phyloP scores from a whole-genome alignment of 2,888 invertebrate genomes.

The Tetrapedia diversipes region DNA sequence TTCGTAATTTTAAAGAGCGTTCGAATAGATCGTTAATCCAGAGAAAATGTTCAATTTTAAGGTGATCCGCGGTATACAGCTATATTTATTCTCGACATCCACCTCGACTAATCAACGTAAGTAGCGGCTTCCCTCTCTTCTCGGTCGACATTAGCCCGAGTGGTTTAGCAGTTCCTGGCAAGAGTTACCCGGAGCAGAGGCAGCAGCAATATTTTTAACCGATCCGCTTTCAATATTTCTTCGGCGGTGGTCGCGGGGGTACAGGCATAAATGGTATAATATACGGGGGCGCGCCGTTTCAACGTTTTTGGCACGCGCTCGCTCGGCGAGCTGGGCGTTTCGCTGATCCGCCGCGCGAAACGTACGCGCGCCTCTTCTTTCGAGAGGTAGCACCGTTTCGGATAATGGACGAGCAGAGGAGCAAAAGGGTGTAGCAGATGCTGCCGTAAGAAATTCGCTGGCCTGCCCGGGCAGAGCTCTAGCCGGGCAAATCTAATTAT shows the following conservation, averaged over 20 bases:
- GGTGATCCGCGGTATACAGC: not conserved
- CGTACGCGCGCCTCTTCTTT: not conserved
- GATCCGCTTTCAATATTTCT: constrained; percentile 40
- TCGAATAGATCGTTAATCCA: no score
- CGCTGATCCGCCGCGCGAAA: constrained; percentile 11
- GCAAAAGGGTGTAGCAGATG: no score
- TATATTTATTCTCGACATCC: not conserved
- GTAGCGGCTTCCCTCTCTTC: constrained; percentile 28
- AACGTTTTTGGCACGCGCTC: constrained; percentile 42
- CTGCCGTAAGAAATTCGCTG: constrained; percentile 19
- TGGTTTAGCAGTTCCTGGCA: constrained; percentile 35
- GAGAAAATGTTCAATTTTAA: not conserved
- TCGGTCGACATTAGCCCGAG: constrained; percentile 25
- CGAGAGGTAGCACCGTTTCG: not conserved
- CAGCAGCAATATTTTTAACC: constrained; percentile 41
- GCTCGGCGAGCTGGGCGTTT: constrained; percentile 10
- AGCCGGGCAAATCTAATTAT: constrained; percentile 45
- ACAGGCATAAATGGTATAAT: constrained; percentile 50
- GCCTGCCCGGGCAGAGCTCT: not conserved
- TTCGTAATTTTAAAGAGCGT: no score
- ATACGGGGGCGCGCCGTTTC: constrained; percentile 35
- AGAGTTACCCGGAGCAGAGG: constrained; percentile 16
- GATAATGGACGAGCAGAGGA: no score
- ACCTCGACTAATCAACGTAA: constrained; percentile 43
- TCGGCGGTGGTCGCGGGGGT: constrained; percentile 17